phyloP scores from a whole-genome alignment of 2,888 invertebrate species.

The Venusia cambrica region DNA sequence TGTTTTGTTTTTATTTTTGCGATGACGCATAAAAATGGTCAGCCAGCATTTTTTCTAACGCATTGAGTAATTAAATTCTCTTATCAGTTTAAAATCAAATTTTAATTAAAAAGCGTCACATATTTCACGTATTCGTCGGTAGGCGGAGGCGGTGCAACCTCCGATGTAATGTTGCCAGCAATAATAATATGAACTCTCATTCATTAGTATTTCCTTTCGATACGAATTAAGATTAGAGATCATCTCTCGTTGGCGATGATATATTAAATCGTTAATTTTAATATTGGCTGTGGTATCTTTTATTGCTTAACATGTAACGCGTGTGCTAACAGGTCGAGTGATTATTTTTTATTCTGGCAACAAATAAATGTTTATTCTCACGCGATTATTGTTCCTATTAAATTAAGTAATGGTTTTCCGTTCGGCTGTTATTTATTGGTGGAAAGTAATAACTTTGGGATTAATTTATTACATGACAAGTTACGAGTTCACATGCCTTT shows the following conservation, averaged over 20 bases:
- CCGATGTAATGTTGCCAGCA: constrained; percentile 48
- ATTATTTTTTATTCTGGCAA: constrained; percentile 60
- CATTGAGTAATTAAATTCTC: constrained; percentile 66
- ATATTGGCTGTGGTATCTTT: constrained; percentile 75
- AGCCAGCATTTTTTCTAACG: constrained; percentile 47
- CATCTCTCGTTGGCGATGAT: constrained; percentile 56
- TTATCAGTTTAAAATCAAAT: constrained; percentile 75
- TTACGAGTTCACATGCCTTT: no score
- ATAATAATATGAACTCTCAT: constrained; percentile 46
- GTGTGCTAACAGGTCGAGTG: constrained; percentile 65
- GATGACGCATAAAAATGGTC: constrained; percentile 15
- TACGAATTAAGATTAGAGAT: constrained; percentile 41
- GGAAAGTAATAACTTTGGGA: constrained; percentile 43
- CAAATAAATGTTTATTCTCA: constrained; percentile 74
- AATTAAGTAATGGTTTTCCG: constrained; percentile 52
- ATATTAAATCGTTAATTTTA: constrained; percentile 79
- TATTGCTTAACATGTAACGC: constrained; percentile 73
- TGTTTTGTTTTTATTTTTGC: constrained; percentile 2
- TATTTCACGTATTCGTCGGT: constrained; percentile 77
- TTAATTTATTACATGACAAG: constrained; percentile 7
- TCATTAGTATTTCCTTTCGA: constrained; percentile 36
- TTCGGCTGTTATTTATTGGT: constrained; percentile 50
- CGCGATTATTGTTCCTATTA: constrained; percentile 64
- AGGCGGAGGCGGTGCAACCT: constrained; percentile 74
- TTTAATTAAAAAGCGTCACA: constrained; percentile 80